phyloP scores from a whole-genome alignment of 2,113 vertebrate species.

The Enhydra lutris region DNA sequence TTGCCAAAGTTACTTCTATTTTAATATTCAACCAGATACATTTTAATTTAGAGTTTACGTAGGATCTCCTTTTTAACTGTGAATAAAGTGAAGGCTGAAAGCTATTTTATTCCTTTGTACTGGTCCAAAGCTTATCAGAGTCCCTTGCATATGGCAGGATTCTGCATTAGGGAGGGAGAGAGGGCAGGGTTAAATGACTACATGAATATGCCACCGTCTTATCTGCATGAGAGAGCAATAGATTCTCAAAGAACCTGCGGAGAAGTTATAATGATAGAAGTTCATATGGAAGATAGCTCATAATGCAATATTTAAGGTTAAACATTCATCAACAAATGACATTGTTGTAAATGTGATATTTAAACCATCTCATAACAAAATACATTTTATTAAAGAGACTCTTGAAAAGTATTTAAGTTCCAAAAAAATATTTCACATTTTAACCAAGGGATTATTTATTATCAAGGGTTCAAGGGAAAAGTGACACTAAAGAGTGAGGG shows the following conservation, averaged over 20 bases:
- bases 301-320: not conserved
- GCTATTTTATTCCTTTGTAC: not conserved
- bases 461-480: not conserved
- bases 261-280: constrained; percentile 10
- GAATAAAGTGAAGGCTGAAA: not conserved
- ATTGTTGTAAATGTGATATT: constrained; percentile 28
- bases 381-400: not conserved
- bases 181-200: not conserved
- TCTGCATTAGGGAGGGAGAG: not conserved
- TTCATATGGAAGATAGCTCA: constrained; percentile 42
- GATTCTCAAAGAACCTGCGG: not conserved
- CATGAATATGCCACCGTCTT: not conserved
- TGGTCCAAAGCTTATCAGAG: not conserved
- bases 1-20: not conserved
- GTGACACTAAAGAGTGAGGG: not conserved
- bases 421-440: not conserved
- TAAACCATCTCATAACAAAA: not conserved
- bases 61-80: not conserved
- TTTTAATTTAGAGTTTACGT: not conserved
- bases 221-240: not conserved
- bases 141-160: not conserved
- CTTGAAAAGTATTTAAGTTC: not conserved
- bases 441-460: not conserved
- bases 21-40: not conserved
- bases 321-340: not conserved